A percentile compares a stretch with the other conserved stretches of the same genome.
Conservation (phyloP, 2,888 invertebrate species). For the Buathra laborator region DNA sequence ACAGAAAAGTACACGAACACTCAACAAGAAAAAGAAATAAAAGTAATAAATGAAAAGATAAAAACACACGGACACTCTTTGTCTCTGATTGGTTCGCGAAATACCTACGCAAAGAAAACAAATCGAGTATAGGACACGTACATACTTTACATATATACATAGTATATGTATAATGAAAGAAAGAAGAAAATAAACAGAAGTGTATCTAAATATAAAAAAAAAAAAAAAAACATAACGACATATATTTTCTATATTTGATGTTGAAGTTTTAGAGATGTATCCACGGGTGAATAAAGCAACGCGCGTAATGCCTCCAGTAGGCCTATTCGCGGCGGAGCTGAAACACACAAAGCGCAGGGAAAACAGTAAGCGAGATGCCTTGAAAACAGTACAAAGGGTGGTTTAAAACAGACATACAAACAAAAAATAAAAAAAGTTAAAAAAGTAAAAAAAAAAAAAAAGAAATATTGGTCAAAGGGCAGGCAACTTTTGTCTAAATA, state of each 20-base stretch:
- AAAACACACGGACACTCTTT: constrained; percentile 54
- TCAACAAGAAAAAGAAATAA: constrained; percentile 3
- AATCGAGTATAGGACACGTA: constrained; percentile 80
- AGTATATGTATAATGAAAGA: constrained; percentile 80
- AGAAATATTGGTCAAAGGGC: constrained; percentile 83
- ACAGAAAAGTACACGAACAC: constrained; percentile 20
- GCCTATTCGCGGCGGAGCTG: constrained; percentile 58
- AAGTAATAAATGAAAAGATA: constrained; percentile 32
- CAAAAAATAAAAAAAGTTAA: constrained; percentile 54
- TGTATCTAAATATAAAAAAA: constrained; percentile 82
- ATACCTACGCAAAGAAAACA: constrained; percentile 73
- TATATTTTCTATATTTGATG: constrained; percentile 85
- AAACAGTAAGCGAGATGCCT: constrained; percentile 85
- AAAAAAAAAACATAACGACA: constrained; percentile 81
- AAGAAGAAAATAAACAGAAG: constrained; percentile 73
- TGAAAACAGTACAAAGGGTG: constrained; percentile 85
- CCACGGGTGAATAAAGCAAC: constrained; percentile 73
- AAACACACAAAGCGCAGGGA: constrained; percentile 79
- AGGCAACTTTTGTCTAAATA: constrained; percentile 85
- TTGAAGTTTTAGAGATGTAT: constrained; percentile 85
- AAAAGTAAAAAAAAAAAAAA: constrained; percentile 47
- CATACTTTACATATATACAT: constrained; percentile 77
- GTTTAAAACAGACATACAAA: constrained; percentile 66
- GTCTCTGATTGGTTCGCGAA: constrained; percentile 43
- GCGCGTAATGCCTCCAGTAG: constrained; percentile 39